Evolutionary conservation across 2,797 vertebrate species (phyloP).

Genomic region (Cacajao melanocephalus): DNA sequence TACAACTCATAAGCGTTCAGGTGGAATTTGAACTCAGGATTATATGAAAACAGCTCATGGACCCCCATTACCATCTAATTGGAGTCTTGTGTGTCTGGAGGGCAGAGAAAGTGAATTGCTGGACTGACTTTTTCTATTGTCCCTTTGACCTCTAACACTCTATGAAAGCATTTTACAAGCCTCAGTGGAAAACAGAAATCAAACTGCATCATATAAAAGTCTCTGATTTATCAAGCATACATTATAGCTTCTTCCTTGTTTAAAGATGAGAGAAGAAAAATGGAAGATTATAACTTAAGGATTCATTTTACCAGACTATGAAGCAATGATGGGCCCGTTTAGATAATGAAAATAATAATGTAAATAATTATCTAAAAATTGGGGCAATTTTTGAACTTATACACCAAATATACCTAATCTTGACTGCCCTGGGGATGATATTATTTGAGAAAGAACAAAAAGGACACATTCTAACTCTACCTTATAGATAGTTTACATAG

Average conservation of each 20-base stretch:
- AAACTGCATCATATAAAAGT: constrained; percentile 32
- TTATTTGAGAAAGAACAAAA: not conserved
- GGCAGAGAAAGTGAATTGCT: not conserved
- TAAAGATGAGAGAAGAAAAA: constrained; percentile 46
- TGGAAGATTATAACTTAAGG: not conserved
- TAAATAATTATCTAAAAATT: not conserved
- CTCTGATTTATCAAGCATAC: constrained; percentile 37
- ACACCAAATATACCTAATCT: not conserved
- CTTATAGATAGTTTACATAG: not conserved
- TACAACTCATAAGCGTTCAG: not conserved
- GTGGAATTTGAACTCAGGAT: not conserved
- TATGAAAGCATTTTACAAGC: constrained; percentile 52
- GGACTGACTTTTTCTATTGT: not conserved
- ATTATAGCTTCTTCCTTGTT: constrained; percentile 31
- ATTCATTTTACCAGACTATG: not conserved
- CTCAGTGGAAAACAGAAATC: not conserved
- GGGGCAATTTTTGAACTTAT: not conserved
- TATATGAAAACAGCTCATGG: not conserved
- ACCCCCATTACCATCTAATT: not conserved
- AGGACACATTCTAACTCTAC: not conserved
- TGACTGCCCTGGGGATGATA: not conserved
- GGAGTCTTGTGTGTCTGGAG: not conserved
- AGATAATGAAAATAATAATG: not conserved
- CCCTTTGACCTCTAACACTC: not conserved
- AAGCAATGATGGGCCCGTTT: not conserved